Percentiles rank a stretch among this genome's conserved stretches.
Evolutionary conservation across 2,113 vertebrate genomes (phyloP).

Genomic region (Piprites chloris): DNA sequence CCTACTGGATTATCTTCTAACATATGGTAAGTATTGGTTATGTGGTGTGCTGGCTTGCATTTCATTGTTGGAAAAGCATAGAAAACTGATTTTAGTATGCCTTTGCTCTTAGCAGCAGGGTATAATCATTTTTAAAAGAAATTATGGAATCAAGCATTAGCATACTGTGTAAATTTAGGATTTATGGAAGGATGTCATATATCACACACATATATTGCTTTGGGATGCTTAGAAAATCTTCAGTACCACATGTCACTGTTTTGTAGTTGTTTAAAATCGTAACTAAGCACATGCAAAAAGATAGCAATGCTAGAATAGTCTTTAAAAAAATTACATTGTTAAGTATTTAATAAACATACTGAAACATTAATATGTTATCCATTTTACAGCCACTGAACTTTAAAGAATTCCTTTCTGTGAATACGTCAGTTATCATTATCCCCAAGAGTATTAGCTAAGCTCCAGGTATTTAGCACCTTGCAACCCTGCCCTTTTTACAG

Average conservation of each 20-base stretch:
- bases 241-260: constrained; percentile 59
- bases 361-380: constrained; percentile 4
- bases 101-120: constrained; percentile 66
- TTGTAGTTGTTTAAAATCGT: constrained; percentile 56
- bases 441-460: neutral
- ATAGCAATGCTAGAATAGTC: constrained; percentile 1
- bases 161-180: constrained; percentile 65
- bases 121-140: constrained; percentile 71
- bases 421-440: neutral
- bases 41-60: constrained; percentile 57
- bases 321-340: constrained; percentile 29
- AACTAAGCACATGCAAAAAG: constrained; percentile 40
- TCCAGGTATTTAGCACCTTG: neutral
- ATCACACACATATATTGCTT: constrained; percentile 55
- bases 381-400: neutral
- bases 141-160: constrained; percentile 66
- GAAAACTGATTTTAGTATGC: constrained; percentile 68
- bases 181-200: constrained; percentile 59
- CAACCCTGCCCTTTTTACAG: neutral
- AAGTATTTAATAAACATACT: constrained; percentile 30
- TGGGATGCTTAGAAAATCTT: constrained; percentile 60
- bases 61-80: constrained; percentile 67
- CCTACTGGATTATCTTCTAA: constrained; percentile 66
- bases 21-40: constrained; percentile 61
- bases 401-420: neutral